phyloP scores from a whole-genome alignment of 2,888 invertebrate species.

The Odontomyia ornata region DNA sequence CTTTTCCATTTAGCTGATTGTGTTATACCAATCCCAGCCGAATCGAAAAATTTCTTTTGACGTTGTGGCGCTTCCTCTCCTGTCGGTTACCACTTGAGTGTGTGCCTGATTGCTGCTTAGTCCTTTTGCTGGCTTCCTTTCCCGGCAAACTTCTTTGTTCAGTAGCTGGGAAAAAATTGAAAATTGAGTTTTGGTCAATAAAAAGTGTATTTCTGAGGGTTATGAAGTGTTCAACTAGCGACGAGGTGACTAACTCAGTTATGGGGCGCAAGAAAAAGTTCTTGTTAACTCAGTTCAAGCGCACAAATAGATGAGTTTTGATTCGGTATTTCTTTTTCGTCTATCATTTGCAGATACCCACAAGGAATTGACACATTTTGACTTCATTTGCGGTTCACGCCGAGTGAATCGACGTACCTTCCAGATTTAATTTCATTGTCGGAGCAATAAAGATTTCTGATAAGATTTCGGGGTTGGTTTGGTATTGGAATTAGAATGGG shows the following conservation, averaged over 20 bases:
- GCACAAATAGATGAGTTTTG: conserved; percentile 47
- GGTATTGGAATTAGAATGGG: too few species aligned
- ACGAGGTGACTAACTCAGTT: conserved; percentile 45
- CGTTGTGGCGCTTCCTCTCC: neutral
- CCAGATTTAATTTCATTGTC: too few species aligned
- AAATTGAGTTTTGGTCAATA: conserved; percentile 50
- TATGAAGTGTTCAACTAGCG: conserved; percentile 45
- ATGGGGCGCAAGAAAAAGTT: conserved; percentile 14
- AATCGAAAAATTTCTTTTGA: conserved; percentile 12
- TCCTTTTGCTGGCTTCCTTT: too few species aligned
- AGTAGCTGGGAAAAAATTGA: conserved; percentile 48
- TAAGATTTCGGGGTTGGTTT: too few species aligned
- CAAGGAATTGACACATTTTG: neutral
- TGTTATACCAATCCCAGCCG: conserved; percentile 45
- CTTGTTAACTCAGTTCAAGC: conserved; percentile 39
- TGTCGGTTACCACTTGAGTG: neutral
- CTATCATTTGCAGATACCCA: neutral
- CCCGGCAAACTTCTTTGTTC: neutral
- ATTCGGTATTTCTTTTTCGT: neutral
- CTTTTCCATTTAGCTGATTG: conserved; percentile 46
- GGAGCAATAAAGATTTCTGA: too few species aligned
- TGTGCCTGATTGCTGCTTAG: too few species aligned
- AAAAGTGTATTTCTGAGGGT: conserved; percentile 45
- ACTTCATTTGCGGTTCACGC: conserved; percentile 1
- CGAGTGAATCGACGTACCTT: neutral